Evolutionary conservation across 2,888 invertebrate genomes (phyloP).

Genomic region (Cancer borealis): DNA sequence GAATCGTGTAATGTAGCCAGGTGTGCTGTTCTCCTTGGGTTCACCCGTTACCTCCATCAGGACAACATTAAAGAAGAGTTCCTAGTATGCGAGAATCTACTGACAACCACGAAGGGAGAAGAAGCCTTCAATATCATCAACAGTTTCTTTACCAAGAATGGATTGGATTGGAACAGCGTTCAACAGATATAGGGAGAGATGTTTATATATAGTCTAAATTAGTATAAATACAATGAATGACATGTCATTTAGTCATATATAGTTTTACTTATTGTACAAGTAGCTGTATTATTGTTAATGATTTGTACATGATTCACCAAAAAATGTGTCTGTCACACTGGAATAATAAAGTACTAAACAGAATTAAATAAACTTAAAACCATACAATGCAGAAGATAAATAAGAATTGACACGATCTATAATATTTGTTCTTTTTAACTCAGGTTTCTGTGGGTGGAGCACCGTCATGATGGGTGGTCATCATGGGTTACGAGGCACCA

Average conservation of each 20-base stretch:
- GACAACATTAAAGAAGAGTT: neutral
- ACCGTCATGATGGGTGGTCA: no score
- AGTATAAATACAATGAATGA: slow-evolving; percentile 53
- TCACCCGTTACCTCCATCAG: slow-evolving; percentile 55
- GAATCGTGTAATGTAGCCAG: slow-evolving; percentile 60
- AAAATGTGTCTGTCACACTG: slow-evolving; percentile 44
- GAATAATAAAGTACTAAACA: slow-evolving; percentile 38
- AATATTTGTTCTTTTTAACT: slow-evolving; percentile 53
- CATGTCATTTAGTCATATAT: slow-evolving; percentile 50
- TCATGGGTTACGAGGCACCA: slow-evolving; percentile 55
- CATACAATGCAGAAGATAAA: slow-evolving; percentile 55
- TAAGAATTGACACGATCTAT: slow-evolving; percentile 52
- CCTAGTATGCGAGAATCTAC: no score
- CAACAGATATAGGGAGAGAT: slow-evolving; percentile 26
- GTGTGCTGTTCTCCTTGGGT: slow-evolving; percentile 59
- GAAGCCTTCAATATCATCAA: no score
- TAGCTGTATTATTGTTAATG: slow-evolving; percentile 1
- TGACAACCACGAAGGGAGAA: no score
- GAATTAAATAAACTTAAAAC: slow-evolving; percentile 44
- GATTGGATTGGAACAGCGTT: slow-evolving; percentile 56
- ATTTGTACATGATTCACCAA: slow-evolving; percentile 28
- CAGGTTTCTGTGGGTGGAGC: slow-evolving; percentile 37
- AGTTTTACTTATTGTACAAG: neutral
- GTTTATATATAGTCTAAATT: slow-evolving; percentile 47
- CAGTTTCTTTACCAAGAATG: no score